phyloP scores from a whole-genome alignment of 1,140 invertebrate genomes.

The Drosophila novamexicana region DNA sequence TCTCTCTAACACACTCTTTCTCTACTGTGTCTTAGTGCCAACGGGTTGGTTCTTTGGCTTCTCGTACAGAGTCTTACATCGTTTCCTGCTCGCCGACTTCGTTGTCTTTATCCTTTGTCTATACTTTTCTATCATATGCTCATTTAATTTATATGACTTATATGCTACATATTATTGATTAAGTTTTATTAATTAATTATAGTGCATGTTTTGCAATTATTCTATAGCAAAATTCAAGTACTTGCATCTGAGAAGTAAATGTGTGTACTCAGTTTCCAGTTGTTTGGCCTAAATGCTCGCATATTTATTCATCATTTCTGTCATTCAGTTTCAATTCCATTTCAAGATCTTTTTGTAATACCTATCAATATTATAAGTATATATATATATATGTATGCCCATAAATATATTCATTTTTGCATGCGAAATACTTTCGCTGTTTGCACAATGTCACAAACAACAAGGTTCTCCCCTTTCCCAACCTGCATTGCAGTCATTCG shows the following conservation, averaged over 20 bases:
- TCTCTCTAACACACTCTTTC: not conserved
- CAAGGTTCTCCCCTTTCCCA: not conserved
- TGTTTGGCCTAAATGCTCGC: constrained; percentile 23
- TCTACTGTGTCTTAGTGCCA: not conserved
- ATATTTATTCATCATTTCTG: constrained; percentile 7
- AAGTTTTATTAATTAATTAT: not conserved
- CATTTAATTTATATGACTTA: constrained; percentile 45
- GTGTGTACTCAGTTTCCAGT: constrained; percentile 76
- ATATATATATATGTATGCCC: too few species aligned
- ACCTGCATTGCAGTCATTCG: not conserved
- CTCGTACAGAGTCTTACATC: constrained; percentile 7
- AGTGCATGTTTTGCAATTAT: constrained; percentile 47
- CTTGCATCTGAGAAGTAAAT: constrained; percentile 65
- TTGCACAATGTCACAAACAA: constrained; percentile 17
- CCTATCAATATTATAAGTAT: constrained; percentile 1
- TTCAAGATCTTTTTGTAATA: constrained; percentile 17
- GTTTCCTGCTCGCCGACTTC: constrained; percentile 32
- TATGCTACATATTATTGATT: too few species aligned
- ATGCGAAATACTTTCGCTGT: constrained; percentile 50
- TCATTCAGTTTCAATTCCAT: constrained; percentile 2
- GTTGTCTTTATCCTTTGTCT: constrained; percentile 1
- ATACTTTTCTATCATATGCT: constrained; percentile 27
- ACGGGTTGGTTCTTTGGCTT: constrained; percentile 17
- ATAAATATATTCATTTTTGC: constrained; percentile 32
- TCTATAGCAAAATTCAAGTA: constrained; percentile 18